A percentile compares a stretch with the other conserved stretches of the same genome.
phyloP scores from a whole-genome alignment of 2,888 invertebrate species.

The Leptopterna dolabrata region DNA sequence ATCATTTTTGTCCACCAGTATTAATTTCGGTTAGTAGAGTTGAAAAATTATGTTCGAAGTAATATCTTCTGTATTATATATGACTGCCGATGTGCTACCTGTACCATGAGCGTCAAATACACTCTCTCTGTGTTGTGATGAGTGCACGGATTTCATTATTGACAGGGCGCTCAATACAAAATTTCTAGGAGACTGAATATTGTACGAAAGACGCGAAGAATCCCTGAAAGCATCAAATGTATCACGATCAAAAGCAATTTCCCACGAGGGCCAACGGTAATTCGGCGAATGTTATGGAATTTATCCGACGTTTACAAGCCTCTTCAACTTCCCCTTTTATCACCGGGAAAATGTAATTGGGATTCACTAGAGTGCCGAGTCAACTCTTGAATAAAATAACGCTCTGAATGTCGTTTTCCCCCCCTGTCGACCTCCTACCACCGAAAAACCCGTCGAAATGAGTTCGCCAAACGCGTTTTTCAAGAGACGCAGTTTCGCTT shows the following conservation, averaged over 20 bases:
- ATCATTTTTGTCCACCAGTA: too few relatives aligned
- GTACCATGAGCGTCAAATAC: too few relatives aligned
- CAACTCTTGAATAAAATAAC: conserved; percentile 41
- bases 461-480: not conserved
- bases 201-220: not conserved
- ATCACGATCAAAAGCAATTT: conserved; percentile 13
- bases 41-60: too few relatives aligned
- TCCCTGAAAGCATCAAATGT: not conserved
- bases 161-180: too few relatives aligned
- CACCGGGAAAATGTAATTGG: conserved; percentile 36
- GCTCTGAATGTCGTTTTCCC: not conserved
- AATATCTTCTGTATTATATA: too few relatives aligned
- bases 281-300: conserved; percentile 2
- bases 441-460: not conserved
- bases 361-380: conserved; percentile 42
- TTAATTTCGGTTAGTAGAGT: too few relatives aligned
- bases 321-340: not conserved
- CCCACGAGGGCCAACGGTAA: not conserved
- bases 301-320: conserved; percentile 41
- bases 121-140: too few relatives aligned
- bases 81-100: too few relatives aligned
- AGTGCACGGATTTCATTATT: too few relatives aligned
- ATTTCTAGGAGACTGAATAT: not conserved
- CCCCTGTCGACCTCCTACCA: not conserved
- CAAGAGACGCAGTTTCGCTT: not conserved